These are phyloP conservation scores for Drosophila ohnishii DNA, from an alignment of 1,140 invertebrate genomes.

Conservation along the genomic window DNA sequence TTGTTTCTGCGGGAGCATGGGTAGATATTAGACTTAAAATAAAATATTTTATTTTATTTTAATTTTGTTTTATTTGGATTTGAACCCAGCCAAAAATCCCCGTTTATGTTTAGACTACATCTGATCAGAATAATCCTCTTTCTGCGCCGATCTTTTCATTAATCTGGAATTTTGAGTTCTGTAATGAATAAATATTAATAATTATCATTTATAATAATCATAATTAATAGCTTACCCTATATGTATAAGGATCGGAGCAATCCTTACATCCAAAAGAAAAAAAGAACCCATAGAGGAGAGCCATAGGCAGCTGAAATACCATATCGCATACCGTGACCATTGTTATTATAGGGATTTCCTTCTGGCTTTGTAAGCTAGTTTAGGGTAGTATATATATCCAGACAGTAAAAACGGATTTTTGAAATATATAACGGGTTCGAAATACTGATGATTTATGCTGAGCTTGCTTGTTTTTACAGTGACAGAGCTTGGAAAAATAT, in stretches of 20 bases:
- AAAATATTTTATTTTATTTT: slow-evolving; percentile 13
- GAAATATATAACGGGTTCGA: not conserved
- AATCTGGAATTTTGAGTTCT: not conserved
- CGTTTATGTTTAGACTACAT: not conserved
- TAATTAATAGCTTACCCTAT: not conserved
- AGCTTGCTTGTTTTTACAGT: not conserved
- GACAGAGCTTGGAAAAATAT: not conserved
- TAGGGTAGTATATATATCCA: too few relatives aligned
- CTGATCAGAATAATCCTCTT: not conserved
- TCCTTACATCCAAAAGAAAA: slow-evolving; percentile 4
- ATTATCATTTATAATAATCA: too few relatives aligned
- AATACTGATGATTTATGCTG: not conserved
- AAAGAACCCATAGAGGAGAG: slow-evolving; percentile 2
- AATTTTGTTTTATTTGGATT: not conserved
- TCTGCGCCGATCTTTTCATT: not conserved
- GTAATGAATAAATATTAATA: not conserved
- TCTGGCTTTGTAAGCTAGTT: not conserved
- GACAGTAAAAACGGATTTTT: not conserved
- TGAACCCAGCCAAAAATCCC: not conserved
- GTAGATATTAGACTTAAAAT: not conserved
- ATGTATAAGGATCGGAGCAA: not conserved
- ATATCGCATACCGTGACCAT: not conserved
- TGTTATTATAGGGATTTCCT: not conserved
- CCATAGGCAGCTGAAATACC: not conserved
- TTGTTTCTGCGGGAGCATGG: slow-evolving; percentile 15